Percentiles rank a stretch among this genome's conserved stretches.
These are phyloP conservation scores for Anser cygnoides DNA, from an alignment of 2,113 vertebrate genomes.

Conservation along the genomic window DNA sequence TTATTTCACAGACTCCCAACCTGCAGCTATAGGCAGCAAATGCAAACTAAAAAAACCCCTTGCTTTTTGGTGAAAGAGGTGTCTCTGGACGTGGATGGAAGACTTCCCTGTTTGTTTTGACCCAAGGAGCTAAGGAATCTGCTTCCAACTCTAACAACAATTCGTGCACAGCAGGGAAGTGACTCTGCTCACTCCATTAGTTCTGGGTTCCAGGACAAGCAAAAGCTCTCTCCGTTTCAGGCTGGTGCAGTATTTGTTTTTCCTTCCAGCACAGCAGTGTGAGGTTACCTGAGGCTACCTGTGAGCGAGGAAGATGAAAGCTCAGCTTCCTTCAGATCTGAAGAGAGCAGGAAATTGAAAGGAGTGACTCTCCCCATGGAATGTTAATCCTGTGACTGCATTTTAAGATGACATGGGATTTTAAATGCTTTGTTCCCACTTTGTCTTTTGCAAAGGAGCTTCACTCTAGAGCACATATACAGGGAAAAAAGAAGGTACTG, in stretches of 20 bases:
- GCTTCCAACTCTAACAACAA: not conserved
- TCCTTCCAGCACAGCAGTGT: not conserved
- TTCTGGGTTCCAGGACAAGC: not conserved
- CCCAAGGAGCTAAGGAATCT: not conserved
- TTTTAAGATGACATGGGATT: not conserved
- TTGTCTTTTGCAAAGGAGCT: not conserved
- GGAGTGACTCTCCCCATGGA: not conserved
- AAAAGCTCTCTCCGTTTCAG: not conserved
- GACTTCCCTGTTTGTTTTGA: not conserved
- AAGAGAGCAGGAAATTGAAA: not conserved
- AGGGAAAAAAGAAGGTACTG: not conserved
- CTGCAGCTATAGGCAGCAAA: not conserved
- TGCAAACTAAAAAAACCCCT: not conserved
- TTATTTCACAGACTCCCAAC: conserved; percentile 23
- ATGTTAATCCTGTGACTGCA: not conserved
- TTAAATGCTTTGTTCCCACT: not conserved
- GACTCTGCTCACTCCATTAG: not conserved
- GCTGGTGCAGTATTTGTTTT: not conserved
- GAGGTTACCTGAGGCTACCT: conserved; percentile 39
- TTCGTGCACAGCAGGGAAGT: not conserved
- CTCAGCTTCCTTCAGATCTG: conserved; percentile 11
- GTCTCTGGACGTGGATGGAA: not conserved
- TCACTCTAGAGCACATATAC: not conserved
- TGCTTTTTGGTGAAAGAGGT: not conserved
- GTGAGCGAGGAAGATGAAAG: conserved; percentile 16